phyloP scores from a whole-genome alignment of 2,888 invertebrate species.

The Linnaemya tessellans region DNA sequence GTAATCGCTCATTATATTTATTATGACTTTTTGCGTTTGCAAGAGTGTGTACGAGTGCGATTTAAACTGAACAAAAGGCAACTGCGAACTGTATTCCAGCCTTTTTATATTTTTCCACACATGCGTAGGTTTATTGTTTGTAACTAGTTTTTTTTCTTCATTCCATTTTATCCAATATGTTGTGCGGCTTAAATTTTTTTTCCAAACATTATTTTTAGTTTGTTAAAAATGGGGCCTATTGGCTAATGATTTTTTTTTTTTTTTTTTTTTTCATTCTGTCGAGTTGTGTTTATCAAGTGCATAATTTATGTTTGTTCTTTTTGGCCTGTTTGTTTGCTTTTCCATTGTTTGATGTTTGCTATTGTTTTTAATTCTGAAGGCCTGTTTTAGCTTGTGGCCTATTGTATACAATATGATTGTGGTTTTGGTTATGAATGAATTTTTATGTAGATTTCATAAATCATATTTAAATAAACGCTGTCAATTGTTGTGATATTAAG shows the following conservation, averaged over 20 bases:
- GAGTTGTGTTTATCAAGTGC: conserved; percentile 65
- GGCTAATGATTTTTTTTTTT: conserved; percentile 41
- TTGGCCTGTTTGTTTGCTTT: conserved; percentile 28
- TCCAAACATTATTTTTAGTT: conserved; percentile 33
- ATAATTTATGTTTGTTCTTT: conserved; percentile 67
- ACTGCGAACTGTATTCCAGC: conserved; percentile 25
- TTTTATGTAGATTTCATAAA: conserved; percentile 62
- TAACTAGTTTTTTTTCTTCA: conserved; percentile 43
- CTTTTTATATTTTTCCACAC: conserved; percentile 52
- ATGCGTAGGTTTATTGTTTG: conserved; percentile 67
- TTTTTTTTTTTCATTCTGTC: not conserved
- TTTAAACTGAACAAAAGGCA: conserved; percentile 59
- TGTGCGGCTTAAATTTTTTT: conserved; percentile 39
- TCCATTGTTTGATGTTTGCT: conserved; percentile 52
- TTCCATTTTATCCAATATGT: not conserved
- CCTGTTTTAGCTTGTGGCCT: conserved; percentile 48
- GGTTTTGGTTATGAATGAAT: conserved; percentile 41
- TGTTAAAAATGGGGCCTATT: conserved; percentile 21
- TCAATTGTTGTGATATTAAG: conserved; percentile 70
- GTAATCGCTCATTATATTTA: conserved; percentile 69
- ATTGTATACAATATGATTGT: conserved; percentile 27
- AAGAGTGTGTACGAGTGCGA: not conserved
- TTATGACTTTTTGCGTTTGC: conserved; percentile 34
- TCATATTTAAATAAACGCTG: conserved; percentile 71
- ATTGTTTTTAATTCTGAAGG: conserved; percentile 33